These are phyloP conservation scores for Nymphalis polychloros DNA, from an alignment of 2,888 invertebrate species.

Conservation along the genomic window DNA sequence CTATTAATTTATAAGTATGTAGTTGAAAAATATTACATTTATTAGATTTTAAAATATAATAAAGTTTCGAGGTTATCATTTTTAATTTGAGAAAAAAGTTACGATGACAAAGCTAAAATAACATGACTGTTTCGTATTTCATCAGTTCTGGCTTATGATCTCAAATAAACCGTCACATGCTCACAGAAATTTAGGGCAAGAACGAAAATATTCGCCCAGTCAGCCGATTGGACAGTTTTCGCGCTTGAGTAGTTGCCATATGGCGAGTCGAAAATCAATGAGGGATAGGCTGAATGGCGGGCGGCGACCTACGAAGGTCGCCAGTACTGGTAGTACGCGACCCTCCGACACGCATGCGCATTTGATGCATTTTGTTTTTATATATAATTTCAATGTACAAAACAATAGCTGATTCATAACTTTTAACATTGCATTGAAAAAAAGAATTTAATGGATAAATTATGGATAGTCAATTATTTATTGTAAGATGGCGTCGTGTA, in stretches of 20 bases:
- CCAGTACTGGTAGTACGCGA: slow-evolving; percentile 65
- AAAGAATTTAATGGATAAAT: too few relatives aligned
- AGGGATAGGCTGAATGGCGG: slow-evolving; percentile 67
- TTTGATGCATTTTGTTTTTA: not conserved
- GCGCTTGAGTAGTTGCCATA: slow-evolving; percentile 58
- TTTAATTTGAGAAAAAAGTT: not conserved
- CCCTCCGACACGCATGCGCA: slow-evolving; percentile 68
- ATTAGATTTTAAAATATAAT: too few relatives aligned
- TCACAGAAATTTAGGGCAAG: not conserved
- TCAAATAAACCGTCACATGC: not conserved
- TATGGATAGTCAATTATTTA: too few relatives aligned
- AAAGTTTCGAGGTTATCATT: too few relatives aligned
- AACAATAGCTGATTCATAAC: not conserved
- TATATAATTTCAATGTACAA: slow-evolving; percentile 8
- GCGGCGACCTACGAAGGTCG: slow-evolving; percentile 77
- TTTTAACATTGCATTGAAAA: not conserved
- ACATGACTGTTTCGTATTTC: not conserved
- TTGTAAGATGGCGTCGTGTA: too few relatives aligned
- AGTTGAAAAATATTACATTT: too few relatives aligned
- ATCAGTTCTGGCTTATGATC: not conserved
- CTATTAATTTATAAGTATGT: too few relatives aligned
- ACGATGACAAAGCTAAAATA: not conserved
- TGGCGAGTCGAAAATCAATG: slow-evolving; percentile 75
- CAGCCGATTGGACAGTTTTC: slow-evolving; percentile 55
- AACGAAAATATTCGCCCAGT: slow-evolving; percentile 43